phyloP scores from a whole-genome alignment of 2,113 vertebrate genomes.

The Procavia capensis region DNA sequence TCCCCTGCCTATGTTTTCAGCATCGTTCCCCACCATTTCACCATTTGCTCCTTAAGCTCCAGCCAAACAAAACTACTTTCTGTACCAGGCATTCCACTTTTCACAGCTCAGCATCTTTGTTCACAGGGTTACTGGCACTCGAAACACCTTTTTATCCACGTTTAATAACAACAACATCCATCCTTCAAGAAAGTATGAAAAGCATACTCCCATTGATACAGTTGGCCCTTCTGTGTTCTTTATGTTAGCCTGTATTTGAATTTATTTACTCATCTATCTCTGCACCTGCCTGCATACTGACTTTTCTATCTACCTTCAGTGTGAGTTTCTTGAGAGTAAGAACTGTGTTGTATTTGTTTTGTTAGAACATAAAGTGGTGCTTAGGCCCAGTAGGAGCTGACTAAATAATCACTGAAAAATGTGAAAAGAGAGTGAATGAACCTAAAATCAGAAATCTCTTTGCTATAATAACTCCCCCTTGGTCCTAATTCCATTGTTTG shows the following conservation, averaged over 20 bases:
- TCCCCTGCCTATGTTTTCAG: neutral
- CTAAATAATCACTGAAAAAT: neutral
- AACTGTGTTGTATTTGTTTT: neutral
- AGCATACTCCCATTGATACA: neutral
- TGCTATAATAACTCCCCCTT: accelerated
- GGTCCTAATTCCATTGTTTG: neutral
- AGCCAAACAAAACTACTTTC: neutral
- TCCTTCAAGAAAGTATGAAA: slow-evolving; percentile 50
- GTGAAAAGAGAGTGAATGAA: neutral
- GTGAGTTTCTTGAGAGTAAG: neutral
- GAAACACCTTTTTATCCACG: neutral
- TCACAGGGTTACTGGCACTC: neutral
- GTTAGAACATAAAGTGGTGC: neutral
- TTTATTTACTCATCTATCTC: neutral
- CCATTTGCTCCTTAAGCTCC: neutral
- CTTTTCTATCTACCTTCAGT: neutral
- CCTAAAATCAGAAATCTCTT: neutral
- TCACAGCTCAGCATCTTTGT: neutral
- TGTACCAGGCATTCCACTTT: neutral
- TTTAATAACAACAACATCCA: neutral
- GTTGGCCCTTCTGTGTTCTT: neutral
- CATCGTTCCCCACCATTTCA: neutral
- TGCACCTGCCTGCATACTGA: neutral
- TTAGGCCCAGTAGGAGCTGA: neutral
- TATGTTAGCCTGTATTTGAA: slow-evolving; percentile 17